A percentile compares a stretch with the other conserved stretches of the same genome.
Conservation (phyloP, 1,140 invertebrate species). For the Drosophila simulans region DNA sequence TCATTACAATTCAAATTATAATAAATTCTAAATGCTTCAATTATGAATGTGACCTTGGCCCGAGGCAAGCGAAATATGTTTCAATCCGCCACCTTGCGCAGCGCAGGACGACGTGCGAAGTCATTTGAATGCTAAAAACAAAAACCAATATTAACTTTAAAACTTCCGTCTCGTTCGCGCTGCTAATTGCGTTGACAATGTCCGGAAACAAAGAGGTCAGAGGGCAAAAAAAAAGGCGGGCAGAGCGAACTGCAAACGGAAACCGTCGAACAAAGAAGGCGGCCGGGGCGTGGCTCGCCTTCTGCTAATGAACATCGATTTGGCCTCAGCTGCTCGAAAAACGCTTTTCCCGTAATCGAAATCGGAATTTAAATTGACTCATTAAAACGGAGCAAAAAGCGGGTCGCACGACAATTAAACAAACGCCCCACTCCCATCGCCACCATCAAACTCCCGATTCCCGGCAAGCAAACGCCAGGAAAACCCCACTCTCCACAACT, state of each 20-base stretch:
- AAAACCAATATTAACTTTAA: conserved; percentile 71
- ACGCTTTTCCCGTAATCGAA: conserved; percentile 70
- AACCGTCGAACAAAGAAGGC: not conserved
- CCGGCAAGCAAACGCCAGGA: conserved; percentile 10
- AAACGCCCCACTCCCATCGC: conserved; percentile 42
- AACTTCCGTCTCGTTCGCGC: conserved; percentile 47
- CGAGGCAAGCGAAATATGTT: conserved; percentile 34
- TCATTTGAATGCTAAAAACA: conserved; percentile 58
- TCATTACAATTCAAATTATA: conserved; percentile 45
- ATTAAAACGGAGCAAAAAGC: conserved; percentile 79
- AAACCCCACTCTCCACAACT: not conserved
- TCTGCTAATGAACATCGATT: conserved; percentile 80
- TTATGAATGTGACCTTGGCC: conserved; percentile 36
- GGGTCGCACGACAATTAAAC: conserved; percentile 80
- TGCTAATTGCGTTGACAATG: conserved; percentile 77
- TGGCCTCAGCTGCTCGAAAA: conserved; percentile 63
- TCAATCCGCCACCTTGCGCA: conserved; percentile 18
- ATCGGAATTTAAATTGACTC: conserved; percentile 83
- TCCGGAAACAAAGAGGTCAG: conserved; percentile 41
- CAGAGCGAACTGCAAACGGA: not conserved
- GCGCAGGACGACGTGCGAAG: conserved; percentile 25
- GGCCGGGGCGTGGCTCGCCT: conserved; percentile 29
- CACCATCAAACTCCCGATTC: not conserved
- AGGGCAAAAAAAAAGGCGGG: conserved; percentile 9
- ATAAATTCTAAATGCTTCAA: conserved; percentile 27